A percentile compares a stretch with the other conserved stretches of the same genome.
Evolutionary conservation across 2,797 vertebrate genomes (phyloP).

Genomic region (Myiotriccus ornatus): DNA sequence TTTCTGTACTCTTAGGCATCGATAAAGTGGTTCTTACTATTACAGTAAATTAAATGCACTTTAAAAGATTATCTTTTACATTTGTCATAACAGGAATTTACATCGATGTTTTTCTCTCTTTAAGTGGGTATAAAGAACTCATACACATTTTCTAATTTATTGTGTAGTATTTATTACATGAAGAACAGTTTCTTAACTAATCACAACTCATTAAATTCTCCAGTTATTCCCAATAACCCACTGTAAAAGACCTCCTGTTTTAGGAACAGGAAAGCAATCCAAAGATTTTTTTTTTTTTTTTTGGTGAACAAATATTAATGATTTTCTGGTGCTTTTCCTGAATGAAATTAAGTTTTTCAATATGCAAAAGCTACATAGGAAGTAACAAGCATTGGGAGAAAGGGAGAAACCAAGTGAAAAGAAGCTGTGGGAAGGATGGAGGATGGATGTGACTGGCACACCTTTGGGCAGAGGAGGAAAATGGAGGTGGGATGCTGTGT

Average conservation of each 20-base stretch:
- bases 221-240: constrained; percentile 69
- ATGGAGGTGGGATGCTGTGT: neutral
- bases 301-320: constrained; percentile 38
- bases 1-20: constrained; percentile 59
- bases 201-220: constrained; percentile 72
- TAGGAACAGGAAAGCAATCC: neutral
- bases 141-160: constrained; percentile 73
- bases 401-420: neutral
- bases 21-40: constrained; percentile 65
- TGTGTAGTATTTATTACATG: constrained; percentile 68
- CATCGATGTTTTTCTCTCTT: constrained; percentile 60
- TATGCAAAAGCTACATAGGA: neutral
- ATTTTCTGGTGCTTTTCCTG: constrained; percentile 22
- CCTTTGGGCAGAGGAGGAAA: neutral
- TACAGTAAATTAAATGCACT: constrained; percentile 72
- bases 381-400: neutral
- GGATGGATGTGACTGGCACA: neutral
- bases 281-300: neutral
- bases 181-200: constrained; percentile 67
- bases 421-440: neutral
- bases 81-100: constrained; percentile 77
- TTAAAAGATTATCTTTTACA: constrained; percentile 74
- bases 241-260: constrained; percentile 44
- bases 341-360: constrained; percentile 18
- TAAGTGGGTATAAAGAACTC: constrained; percentile 70